Evolutionary conservation across 2,888 invertebrate species (phyloP).

Genomic region (Caenorhabditis sp.): DNA sequence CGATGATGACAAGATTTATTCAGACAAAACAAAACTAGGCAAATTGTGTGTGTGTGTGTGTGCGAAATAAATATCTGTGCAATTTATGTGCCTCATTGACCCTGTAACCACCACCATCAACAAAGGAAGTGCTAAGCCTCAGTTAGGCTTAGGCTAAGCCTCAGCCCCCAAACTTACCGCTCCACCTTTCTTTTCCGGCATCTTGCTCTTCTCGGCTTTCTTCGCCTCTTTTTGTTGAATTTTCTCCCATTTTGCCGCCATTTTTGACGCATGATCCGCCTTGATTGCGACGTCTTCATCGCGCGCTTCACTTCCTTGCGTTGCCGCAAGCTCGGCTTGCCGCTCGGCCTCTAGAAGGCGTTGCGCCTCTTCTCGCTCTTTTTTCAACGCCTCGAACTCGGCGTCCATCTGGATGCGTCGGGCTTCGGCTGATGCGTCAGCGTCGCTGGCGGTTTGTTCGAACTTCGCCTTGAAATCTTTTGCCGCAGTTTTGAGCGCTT

Average conservation of each 20-base stretch:
- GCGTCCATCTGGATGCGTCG: constrained; percentile 71
- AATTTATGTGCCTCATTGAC: not conserved
- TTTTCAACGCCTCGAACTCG: constrained; percentile 68
- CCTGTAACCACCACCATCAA: constrained; percentile 3
- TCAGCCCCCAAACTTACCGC: constrained; percentile 41
- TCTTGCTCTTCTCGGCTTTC: constrained; percentile 69
- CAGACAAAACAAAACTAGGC: not conserved
- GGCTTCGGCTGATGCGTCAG: constrained; percentile 71
- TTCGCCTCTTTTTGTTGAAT: constrained; percentile 71
- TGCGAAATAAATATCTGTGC: constrained; percentile 1
- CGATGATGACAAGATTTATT: not conserved
- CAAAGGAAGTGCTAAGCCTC: too few relatives aligned
- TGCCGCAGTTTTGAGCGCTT: constrained; percentile 52
- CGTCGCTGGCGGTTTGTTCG: constrained; percentile 70
- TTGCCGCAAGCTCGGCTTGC: constrained; percentile 41
- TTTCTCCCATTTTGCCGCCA: constrained; percentile 71
- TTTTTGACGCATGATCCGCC: constrained; percentile 70
- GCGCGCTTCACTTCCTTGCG: constrained; percentile 31
- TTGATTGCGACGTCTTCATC: constrained; percentile 55
- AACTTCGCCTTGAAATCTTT: constrained; percentile 70
- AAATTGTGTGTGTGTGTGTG: too few relatives aligned
- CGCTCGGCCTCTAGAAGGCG: constrained; percentile 62
- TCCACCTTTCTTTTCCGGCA: constrained; percentile 60
- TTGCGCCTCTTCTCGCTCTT: constrained; percentile 65
- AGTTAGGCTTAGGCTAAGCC: too few relatives aligned